These are phyloP conservation scores for Chrysomela aeneicollis DNA, from an alignment of 2,888 invertebrate species.

Conservation along the genomic window DNA sequence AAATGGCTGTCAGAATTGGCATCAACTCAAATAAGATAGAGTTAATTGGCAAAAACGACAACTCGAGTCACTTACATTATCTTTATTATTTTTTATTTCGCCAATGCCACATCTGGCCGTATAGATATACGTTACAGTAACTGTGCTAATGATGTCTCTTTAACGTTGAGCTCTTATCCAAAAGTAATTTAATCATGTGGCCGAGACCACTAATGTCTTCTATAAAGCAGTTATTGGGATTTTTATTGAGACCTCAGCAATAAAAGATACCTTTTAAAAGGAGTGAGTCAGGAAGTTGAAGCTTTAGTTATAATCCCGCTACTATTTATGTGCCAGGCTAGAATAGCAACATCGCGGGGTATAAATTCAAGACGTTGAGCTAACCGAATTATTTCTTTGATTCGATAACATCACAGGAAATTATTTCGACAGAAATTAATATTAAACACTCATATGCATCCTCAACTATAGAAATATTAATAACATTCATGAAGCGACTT, in stretches of 20 bases:
- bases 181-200: conserved; percentile 31
- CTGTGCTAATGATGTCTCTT: conserved; percentile 33
- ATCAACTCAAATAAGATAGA: conserved; percentile 38
- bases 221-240: conserved; percentile 27
- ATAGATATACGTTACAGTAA: conserved; percentile 20
- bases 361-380: conserved; percentile 9
- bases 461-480: too few relatives aligned
- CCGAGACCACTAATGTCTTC: conserved; percentile 30
- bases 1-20: conserved; percentile 36
- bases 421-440: too few relatives aligned
- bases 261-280: conserved; percentile 18
- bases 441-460: too few relatives aligned
- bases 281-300: conserved; percentile 17
- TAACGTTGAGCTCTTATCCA: conserved; percentile 30
- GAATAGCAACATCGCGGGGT: background rate
- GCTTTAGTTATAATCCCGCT: conserved; percentile 15
- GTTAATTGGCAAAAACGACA: conserved; percentile 36
- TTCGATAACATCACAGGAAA: conserved; percentile 7
- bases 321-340: conserved; percentile 6
- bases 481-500: too few relatives aligned
- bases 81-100: conserved; percentile 31
- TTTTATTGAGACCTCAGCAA: conserved; percentile 22
- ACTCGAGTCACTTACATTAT: conserved; percentile 35
- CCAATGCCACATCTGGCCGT: conserved; percentile 25
- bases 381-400: background rate